Evolutionary conservation across 2,797 vertebrate genomes (phyloP), one percentile per base, ranked within the genome.

Genomic region (Coendou prehensilis): DNA sequence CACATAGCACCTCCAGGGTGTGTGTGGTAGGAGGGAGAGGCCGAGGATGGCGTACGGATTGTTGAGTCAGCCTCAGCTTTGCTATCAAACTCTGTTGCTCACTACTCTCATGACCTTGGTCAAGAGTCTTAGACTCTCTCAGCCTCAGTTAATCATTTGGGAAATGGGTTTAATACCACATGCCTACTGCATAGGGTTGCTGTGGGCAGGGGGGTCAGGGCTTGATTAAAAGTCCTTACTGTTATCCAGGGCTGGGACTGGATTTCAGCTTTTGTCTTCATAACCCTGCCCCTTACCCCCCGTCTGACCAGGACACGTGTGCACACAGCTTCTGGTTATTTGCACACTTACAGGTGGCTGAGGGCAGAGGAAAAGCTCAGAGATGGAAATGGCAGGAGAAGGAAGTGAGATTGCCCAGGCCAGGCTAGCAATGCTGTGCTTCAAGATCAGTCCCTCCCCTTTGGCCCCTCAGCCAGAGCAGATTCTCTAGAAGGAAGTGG

Each of bases 401-500:
- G 89, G 97, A 97, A 96, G 82, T 92, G 93, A 96, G 91, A 94
- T 67, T 95, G 78, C 73, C 89, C 47, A 47, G 52, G 76, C 71
- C 50, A 20, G 26, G 28, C 23, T 54, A 84, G 79, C 67, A 1
- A 11, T 22, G 47, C 52, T 56, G 63, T 80, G 71, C 33, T 11
- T 47, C 87, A 82, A 1, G 45, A 79, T 37, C 5, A 33, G 15
- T 37, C 11, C 54, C 28, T 87, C 71, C 61, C 82, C 76, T 64
- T 64, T 56, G 26, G 78, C 71, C 61, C n/a, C 69, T 85, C 52
- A 61, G 57, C 73, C 73, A 17, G 2, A 59, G 89, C 85, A 45
- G 45, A 79, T 87, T 91, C 89, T 97, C 79, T 92, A 92, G 67
- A 64, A 97, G 96, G 94, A 96, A 95, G 89, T 92, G 37, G 54